Percentiles rank a stretch among this genome's conserved stretches.
Evolutionary conservation across 1,140 invertebrate genomes (phyloP).

Genomic region (Dysdera silvatica): DNA sequence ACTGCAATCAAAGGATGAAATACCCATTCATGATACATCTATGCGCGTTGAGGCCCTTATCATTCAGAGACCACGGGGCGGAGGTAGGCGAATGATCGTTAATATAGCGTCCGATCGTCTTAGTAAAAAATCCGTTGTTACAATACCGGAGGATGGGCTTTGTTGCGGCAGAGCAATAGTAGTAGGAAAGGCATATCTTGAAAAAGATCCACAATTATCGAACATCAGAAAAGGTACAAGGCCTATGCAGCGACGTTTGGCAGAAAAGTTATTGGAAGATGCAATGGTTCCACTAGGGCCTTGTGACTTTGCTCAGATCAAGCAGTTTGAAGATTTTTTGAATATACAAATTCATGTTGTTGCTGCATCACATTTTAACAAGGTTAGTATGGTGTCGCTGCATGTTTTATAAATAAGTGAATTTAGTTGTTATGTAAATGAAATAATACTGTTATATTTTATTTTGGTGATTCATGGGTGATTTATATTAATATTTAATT

Average conservation of each 20-base stretch:
- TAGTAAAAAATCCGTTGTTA: background rate
- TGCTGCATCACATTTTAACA: background rate
- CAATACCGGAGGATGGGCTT: background rate
- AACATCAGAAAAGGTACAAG: background rate
- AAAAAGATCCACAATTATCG: background rate
- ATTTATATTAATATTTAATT: too few relatives aligned
- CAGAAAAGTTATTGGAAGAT: background rate
- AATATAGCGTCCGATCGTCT: background rate
- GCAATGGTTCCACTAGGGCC: background rate
- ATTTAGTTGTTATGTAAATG: too few relatives aligned
- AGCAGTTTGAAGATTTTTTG: background rate
- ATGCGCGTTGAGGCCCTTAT: background rate
- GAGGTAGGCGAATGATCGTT: background rate
- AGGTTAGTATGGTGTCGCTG: background rate
- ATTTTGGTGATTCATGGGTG: too few relatives aligned
- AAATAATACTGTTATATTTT: too few relatives aligned
- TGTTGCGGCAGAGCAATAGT: background rate
- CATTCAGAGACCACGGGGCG: background rate
- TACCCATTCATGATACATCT: background rate
- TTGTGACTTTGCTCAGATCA: background rate
- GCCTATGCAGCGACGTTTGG: background rate
- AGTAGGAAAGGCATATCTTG: background rate
- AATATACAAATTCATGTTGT: background rate
- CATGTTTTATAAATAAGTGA: too few relatives aligned
- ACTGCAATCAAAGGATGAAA: background rate